Conservation (phyloP, 2,797 vertebrate species). For the Enoplosus armatus region DNA sequence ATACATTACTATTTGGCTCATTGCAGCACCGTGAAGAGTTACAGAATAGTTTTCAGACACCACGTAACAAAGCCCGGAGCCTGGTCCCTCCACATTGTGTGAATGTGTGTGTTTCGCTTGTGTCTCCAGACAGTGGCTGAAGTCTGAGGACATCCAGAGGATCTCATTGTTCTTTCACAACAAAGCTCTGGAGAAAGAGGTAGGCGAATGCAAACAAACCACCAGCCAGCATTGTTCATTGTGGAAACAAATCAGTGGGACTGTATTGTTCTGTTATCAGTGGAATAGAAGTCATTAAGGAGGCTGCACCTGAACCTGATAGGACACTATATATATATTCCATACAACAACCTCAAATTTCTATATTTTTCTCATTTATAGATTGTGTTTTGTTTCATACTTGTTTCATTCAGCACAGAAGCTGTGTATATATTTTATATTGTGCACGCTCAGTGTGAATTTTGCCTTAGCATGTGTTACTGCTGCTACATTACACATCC, state of each 20-base stretch:
- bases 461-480: neutral
- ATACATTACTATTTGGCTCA: neutral
- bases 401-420: neutral
- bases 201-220: slow-evolving; percentile 77
- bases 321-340: neutral
- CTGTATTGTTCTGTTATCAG: slow-evolving; percentile 5
- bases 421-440: neutral
- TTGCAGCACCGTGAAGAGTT: neutral
- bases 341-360: neutral
- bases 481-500: neutral
- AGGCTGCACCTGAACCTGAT: neutral
- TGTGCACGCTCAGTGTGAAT: neutral
- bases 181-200: slow-evolving; percentile 96
- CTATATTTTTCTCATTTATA: neutral
- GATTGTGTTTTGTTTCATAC: neutral
- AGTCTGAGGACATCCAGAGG: slow-evolving; percentile 98
- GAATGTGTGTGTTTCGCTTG: slow-evolving; percentile 36
- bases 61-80: neutral
- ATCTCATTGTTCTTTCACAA: slow-evolving; percentile 99
- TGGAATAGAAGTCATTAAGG: slow-evolving; percentile 15
- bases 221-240: slow-evolving; percentile 16
- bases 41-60: neutral
- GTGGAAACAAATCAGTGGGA: slow-evolving; percentile 37
- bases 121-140: slow-evolving; percentile 95
- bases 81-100: neutral